A percentile compares a stretch with the other conserved stretches of the same genome.
Evolutionary conservation across 1,140 invertebrate genomes (phyloP).

Genomic region (Sarcophaga bullata): DNA sequence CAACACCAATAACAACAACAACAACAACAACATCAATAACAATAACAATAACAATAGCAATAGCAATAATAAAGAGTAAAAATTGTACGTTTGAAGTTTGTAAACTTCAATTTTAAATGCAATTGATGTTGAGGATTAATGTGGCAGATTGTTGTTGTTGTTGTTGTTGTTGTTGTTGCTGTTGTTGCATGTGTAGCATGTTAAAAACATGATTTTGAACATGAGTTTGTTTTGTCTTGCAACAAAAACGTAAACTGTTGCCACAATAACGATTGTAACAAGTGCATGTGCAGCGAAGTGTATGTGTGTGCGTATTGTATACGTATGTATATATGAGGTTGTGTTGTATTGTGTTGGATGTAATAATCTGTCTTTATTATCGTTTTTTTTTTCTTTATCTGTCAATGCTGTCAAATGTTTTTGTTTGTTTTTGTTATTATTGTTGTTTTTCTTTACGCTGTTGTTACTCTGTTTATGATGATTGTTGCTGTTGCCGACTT

Average conservation of each 20-base stretch:
- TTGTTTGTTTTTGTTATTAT: neutral
- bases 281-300: neutral
- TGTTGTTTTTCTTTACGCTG: neutral
- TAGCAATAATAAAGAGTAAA: too few species aligned
- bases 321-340: neutral
- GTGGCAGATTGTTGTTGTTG: neutral
- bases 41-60: too few species aligned
- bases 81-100: too few species aligned
- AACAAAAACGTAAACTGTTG: neutral
- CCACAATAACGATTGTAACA: neutral
- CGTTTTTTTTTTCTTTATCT: conserved; percentile 28
- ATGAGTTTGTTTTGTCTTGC: conserved; percentile 17
- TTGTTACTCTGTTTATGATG: neutral
- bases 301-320: neutral
- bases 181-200: conserved; percentile 7
- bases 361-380: conserved; percentile 39
- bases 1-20: neutral
- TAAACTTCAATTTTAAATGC: conserved; percentile 3
- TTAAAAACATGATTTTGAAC: conserved; percentile 12
- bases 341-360: neutral
- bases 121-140: conserved; percentile 20
- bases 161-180: neutral
- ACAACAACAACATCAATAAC: neutral
- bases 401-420: conserved; percentile 31
- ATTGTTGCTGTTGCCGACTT: neutral